Base-by-base conservation (phyloP, 2,797 vertebrate genomes). In the Masticophis lateralis region DNA sequence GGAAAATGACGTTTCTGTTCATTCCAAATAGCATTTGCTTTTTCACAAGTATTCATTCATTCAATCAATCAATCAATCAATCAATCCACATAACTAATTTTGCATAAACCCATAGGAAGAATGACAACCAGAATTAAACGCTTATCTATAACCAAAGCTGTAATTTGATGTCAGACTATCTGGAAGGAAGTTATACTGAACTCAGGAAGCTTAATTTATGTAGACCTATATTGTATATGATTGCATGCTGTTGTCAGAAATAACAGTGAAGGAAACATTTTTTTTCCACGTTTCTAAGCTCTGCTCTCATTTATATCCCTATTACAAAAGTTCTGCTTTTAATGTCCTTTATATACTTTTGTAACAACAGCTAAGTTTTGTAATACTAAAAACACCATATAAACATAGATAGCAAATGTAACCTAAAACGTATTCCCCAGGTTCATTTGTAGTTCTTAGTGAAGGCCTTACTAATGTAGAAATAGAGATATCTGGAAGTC, bases 1-100 rank as follows among this genome's bases (percentile, higher is more conserved):
- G 61, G 95, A 94, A 92, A 87, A 94, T 90, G 95, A 93, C 92
- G 87, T 92, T 28, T 13, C 10, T 86, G n/a, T 91, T n/a, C 63
- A 25, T 88, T 32, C 86, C n/a, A 63, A 56, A 66, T 16, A 2
- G 91, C n/a, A n/a, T 61, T 89, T 79, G 18, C 20, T 92, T 61
- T 51, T 20, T 12, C 51, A 22, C 56, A 3, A 32, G 37, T 83
- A n/a, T 7, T 32, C n/a, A 69, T 51, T 51, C 51, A 10, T 10
- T 53, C 51, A 51, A 7, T 51, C 47, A 51, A 53, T 53, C 51
- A 51, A 47, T 47, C 55, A 87, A n/a, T 90, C 4, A 32, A 8
- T 16, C n/a, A 74, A 74, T 74, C 66, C 66, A 74, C 86, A 92
- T 61, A 92, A 61, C 14, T 63, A 94, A 83, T 63, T 53, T 94